Evolutionary conservation across 2,797 vertebrate species (phyloP).

Genomic region (Sternotherus odoratus): DNA sequence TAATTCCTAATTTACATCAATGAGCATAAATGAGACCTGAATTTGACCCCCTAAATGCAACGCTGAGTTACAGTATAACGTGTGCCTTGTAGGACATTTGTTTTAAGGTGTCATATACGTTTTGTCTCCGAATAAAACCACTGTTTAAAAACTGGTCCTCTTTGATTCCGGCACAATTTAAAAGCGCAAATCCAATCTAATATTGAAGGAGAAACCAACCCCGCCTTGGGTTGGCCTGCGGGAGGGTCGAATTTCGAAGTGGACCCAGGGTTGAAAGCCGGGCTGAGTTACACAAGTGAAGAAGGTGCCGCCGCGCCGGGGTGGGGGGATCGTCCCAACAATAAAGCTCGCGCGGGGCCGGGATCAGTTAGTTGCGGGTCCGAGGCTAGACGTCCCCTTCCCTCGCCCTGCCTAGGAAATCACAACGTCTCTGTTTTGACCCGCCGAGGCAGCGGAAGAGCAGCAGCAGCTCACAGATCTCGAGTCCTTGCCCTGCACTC

Average conservation of each 20-base stretch:
- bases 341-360: too few relatives aligned
- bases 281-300: neutral
- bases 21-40: neutral
- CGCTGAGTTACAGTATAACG: neutral
- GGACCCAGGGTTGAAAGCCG: too few relatives aligned
- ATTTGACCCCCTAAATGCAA: neutral
- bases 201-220: neutral
- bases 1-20: neutral
- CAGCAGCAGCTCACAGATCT: too few relatives aligned
- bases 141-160: neutral
- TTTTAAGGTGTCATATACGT: neutral
- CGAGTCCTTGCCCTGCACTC: too few relatives aligned
- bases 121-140: neutral
- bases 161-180: neutral
- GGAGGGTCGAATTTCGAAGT: neutral
- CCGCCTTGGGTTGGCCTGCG: neutral
- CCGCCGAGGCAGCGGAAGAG: too few relatives aligned
- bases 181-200: neutral
- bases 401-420: neutral
- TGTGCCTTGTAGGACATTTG: neutral
- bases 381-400: neutral
- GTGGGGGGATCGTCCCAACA: neutral
- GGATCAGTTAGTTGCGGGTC: neutral
- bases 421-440: neutral
- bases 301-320: neutral